Conservation (phyloP, 2,113 vertebrate genomes). For the Xiphorhynchus elegans region DNA sequence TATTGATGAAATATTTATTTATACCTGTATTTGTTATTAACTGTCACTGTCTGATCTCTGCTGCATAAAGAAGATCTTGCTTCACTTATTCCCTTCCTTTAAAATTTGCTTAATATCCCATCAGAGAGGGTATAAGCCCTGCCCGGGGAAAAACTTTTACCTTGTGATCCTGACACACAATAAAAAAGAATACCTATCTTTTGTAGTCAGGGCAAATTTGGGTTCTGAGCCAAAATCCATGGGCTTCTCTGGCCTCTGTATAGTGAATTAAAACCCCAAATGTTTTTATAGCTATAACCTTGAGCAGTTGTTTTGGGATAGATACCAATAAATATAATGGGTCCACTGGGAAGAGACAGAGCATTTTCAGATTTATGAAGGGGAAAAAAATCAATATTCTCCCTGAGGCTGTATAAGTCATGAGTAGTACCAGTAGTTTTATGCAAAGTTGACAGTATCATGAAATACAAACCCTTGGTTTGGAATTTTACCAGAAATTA, state of each 20-base stretch:
- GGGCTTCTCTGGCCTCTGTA: background rate
- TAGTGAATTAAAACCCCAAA: conserved; percentile 45
- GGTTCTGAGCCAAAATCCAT: background rate
- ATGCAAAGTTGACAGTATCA: conserved; percentile 76
- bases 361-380: conserved; percentile 84
- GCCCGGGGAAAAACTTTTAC: background rate
- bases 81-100: background rate
- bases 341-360: conserved; percentile 77
- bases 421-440: conserved; percentile 74
- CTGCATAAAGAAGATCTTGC: background rate
- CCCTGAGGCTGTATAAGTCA: conserved; percentile 75
- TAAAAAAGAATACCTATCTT: background rate
- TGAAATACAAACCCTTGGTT: conserved; percentile 77
- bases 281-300: conserved; percentile 83
- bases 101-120: background rate
- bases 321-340: conserved; percentile 85
- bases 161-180: background rate
- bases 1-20: background rate
- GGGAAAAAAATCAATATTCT: conserved; percentile 77
- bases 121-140: background rate
- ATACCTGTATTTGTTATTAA: background rate
- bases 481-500: conserved; percentile 73
- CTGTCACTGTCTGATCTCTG: background rate
- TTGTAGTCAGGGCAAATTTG: background rate
- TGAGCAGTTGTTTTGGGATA: conserved; percentile 82